Base-by-base conservation (phyloP, 2,113 vertebrate species). In the Eptesicus fuscus region DNA sequence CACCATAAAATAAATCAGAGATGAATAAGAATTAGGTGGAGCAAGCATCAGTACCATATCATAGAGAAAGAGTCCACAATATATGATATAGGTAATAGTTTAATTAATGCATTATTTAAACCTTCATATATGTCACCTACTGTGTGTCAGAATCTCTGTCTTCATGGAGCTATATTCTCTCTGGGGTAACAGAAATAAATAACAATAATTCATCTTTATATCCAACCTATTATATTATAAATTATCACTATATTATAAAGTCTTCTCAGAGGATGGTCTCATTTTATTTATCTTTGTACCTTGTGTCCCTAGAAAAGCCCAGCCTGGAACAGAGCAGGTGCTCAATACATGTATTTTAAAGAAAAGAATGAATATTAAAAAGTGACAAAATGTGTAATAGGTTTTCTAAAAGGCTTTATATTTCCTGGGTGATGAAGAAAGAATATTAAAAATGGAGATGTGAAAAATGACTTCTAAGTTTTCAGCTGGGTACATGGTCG, bases 401-500 rank as follows among this genome's bases (percentile, higher is more conserved):
- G 3, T 47, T 92, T 96, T 95, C 71, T 59, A 22, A 63, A 93
- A 93, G 70, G 17, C 63, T 92, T 89, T 25, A 13, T 59, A 79
- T 73, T 53, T 49, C 82, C 51, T 37, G 35, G 71, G 20, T 88
- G 82, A 84, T 23, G 22, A 28, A 12, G 37, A 25, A 77, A 78
- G 42, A 11, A 10, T 83, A 7, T 53, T 91, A 47, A 28, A 82
- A 80, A 85, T 70, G 9, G 53, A 47, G 76, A 78, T 51, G 32
- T 74, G 37, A 71, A 94, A 88, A 94, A 76, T 69, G 83, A 65
- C 70, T 95, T 32, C 22, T 49, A 76, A 59, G 44, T 90, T 82
- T 89, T 84, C 32, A 87, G 40, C 3, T 59, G 49, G 42, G 4
- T n/a, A 25, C 5, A 4, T 49, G 71, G 30, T 42, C 13, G 16